Conservation (phyloP, 2,113 vertebrate species). For the Hypomesus transpacificus region DNA sequence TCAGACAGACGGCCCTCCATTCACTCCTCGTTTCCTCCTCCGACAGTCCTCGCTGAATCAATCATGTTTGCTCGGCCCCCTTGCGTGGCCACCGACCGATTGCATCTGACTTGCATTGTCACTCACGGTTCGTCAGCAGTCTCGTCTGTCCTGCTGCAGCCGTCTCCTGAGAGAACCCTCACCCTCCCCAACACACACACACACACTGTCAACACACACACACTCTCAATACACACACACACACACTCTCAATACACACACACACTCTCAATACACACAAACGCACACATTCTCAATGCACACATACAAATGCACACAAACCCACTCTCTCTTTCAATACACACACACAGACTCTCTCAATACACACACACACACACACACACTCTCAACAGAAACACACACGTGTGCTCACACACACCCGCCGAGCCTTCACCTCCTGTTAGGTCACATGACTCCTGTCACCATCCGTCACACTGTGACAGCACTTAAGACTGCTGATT, state of each 20-base stretch:
- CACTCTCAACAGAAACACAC: constrained; percentile 4
- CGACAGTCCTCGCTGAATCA: constrained; percentile 83
- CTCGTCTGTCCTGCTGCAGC: constrained; percentile 13
- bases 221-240: neutral
- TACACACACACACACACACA: neutral
- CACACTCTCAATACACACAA: neutral
- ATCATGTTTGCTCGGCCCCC: constrained; percentile 80
- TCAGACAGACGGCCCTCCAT: constrained; percentile 77
- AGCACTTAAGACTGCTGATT: constrained; percentile 90
- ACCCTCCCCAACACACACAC: neutral
- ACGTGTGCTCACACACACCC: constrained; percentile 57
- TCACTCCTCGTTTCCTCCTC: constrained; percentile 87
- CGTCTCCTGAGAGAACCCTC: constrained; percentile 2
- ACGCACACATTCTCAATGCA: neutral
- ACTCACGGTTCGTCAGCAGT: constrained; percentile 69
- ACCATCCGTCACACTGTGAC: constrained; percentile 93
- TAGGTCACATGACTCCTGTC: constrained; percentile 74
- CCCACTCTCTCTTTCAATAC: neutral
- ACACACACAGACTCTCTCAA: neutral
- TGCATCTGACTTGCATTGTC: constrained; percentile 77
- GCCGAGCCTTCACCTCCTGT: constrained; percentile 68
- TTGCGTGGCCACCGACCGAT: constrained; percentile 78
- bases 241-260: neutral
- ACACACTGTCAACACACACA: neutral
- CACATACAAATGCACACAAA: neutral